phyloP scores from a whole-genome alignment of 2,888 invertebrate species.

The Brenthis hecate region DNA sequence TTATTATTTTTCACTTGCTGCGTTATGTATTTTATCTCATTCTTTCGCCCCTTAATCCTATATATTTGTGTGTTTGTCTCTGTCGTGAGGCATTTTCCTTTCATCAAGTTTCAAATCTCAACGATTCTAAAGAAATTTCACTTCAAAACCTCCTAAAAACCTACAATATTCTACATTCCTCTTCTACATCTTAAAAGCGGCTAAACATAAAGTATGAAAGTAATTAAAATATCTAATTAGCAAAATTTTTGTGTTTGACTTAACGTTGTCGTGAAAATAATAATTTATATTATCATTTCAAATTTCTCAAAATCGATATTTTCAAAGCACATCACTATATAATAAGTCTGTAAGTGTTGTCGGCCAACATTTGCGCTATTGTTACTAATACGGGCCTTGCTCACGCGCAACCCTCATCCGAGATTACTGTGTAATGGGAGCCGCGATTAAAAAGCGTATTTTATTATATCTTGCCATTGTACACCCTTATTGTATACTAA shows the following conservation, averaged over 20 bases:
- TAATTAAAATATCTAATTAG: too few relatives aligned
- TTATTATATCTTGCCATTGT: constrained; percentile 36
- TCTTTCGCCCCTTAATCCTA: too few relatives aligned
- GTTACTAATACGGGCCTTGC: constrained; percentile 58
- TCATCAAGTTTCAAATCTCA: too few relatives aligned
- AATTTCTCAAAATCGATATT: neutral
- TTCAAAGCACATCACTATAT: constrained; percentile 52
- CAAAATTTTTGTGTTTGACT: neutral
- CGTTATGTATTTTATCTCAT: too few relatives aligned
- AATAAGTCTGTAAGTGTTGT: constrained; percentile 67
- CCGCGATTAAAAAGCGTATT: constrained; percentile 63
- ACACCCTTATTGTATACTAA: constrained; percentile 50
- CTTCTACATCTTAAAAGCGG: too few relatives aligned
- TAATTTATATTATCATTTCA: neutral
- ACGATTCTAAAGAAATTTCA: too few relatives aligned
- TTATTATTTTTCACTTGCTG: too few relatives aligned
- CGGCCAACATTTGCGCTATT: constrained; percentile 71
- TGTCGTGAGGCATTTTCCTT: too few relatives aligned
- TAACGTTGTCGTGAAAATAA: neutral
- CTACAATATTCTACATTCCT: too few relatives aligned
- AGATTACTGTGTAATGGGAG: constrained; percentile 70
- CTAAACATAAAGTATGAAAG: too few relatives aligned
- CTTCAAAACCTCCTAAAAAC: too few relatives aligned
- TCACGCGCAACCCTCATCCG: constrained; percentile 59
- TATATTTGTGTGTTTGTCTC: too few relatives aligned